phyloP scores from a whole-genome alignment of 2,113 vertebrate genomes.

The Phalacrocorax carbo region DNA sequence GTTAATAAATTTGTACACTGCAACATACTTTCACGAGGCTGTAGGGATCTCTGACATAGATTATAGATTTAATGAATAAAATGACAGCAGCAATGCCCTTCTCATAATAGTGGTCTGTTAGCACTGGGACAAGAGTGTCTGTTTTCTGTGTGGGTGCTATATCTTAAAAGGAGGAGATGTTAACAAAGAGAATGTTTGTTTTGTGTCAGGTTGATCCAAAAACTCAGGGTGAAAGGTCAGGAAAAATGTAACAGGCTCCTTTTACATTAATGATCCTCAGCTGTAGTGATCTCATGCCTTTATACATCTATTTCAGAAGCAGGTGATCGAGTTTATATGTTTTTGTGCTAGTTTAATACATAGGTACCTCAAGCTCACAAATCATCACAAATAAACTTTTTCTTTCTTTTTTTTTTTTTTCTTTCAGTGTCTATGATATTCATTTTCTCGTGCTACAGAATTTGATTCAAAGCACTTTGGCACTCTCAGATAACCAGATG shows the following conservation, averaged over 20 bases:
- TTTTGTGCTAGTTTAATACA: not conserved
- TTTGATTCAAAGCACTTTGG: conserved; percentile 92
- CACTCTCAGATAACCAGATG: conserved; percentile 90
- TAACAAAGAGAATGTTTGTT: not conserved
- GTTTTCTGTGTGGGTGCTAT: not conserved
- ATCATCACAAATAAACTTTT: not conserved
- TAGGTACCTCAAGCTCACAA: not conserved
- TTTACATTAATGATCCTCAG: not conserved
- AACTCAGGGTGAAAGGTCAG: not conserved
- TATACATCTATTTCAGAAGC: not conserved
- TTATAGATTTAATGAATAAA: not conserved
- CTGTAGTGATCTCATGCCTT: not conserved
- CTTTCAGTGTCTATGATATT: conserved; percentile 84
- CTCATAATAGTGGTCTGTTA: not conserved
- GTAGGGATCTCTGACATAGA: not conserved
- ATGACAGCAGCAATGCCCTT: not conserved
- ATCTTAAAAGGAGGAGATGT: not conserved
- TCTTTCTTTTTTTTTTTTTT: not conserved
- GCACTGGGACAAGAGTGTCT: not conserved
- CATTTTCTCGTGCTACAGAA: conserved; percentile 90
- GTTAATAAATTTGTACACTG: too few relatives aligned
- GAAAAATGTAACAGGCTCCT: not conserved
- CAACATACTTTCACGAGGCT: not conserved
- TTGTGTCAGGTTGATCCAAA: not conserved
- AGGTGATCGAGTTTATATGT: not conserved